Base-by-base conservation (phyloP, 2,113 vertebrate genomes). In the Salvelinus sp. region DNA sequence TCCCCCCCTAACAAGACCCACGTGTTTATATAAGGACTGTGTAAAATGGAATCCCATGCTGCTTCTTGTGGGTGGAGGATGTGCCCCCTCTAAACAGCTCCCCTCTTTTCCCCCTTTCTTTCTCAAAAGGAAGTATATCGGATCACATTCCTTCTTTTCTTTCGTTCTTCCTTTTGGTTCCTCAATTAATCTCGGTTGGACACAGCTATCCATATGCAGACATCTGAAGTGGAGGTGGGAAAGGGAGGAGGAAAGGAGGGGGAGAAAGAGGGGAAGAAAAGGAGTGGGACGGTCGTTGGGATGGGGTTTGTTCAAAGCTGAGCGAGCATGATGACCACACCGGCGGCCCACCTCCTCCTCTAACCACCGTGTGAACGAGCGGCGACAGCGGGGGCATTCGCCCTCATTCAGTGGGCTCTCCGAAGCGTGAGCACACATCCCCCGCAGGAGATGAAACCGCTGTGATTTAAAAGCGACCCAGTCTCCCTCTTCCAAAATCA, bases 401-500 rank as follows among this genome's bases (percentile, higher is more conserved):
- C 57, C 57, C 71, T 71, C 81, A 82, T 87, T 83, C 81, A 81
- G 76, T 16, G 60, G 23, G 54, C 48, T 72, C 73, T 30, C 58
- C 82, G 82, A 83, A 75, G 82, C 86, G 54, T 57, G 69, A 47
- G 22, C 69, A 62, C 63, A 77, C 76, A 75, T 86, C 86, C 85
- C 38, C 88, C 87, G 83, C 75, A 86, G 87, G 84, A 90, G 85
- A 89, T 87, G 92, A 91, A 84, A 88, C 90, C 70, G 81, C 84
- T 83, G 68, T 89, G 90, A 89, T 90, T 94, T 90, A 94, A 93
- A 92, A 87, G 65, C 72, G 18, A 22, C 18, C 47, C n/a, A 58
- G 72, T 74, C 75, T 85, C 58, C 13, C 48, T 50, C 48, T 13
- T 48, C 75, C 82, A 83, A 75, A 69, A 73, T 9, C 47, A 2